Conservation (phyloP, 2,113 vertebrate genomes). For the Paraplagusia blochii region DNA sequence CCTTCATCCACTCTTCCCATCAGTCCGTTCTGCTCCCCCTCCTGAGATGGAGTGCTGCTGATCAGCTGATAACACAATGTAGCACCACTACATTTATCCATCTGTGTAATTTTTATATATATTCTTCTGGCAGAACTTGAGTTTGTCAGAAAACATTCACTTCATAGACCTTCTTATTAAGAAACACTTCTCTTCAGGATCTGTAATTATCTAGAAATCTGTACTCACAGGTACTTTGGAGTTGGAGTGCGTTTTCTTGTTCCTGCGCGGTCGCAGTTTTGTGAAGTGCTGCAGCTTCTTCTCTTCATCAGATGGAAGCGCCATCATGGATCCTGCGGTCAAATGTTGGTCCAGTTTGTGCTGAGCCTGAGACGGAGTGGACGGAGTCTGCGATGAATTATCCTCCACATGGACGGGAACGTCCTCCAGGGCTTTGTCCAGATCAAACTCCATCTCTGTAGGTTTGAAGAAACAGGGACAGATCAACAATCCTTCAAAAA, state of each 20-base stretch:
- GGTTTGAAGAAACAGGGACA: neutral
- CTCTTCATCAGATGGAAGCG: slow-evolving; percentile 91
- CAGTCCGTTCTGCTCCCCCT: slow-evolving; percentile 93
- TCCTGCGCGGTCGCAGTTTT: slow-evolving; percentile 89
- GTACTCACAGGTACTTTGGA: slow-evolving; percentile 88
- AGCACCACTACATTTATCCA: neutral
- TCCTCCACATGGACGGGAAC: slow-evolving; percentile 89
- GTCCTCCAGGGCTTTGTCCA: slow-evolving; percentile 93
- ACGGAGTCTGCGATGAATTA: slow-evolving; percentile 80
- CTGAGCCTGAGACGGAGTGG: slow-evolving; percentile 45
- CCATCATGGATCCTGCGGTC: slow-evolving; percentile 77
- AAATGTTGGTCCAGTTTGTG: slow-evolving; percentile 78
- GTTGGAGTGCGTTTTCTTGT: slow-evolving; percentile 88
- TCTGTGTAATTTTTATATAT: too few species aligned
- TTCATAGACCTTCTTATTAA: too few species aligned
- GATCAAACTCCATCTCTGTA: slow-evolving; percentile 97
- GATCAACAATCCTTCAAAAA: neutral
- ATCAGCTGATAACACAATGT: slow-evolving; percentile 72
- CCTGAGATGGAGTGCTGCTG: slow-evolving; percentile 75
- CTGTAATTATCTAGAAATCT: too few species aligned
- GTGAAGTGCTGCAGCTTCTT: slow-evolving; percentile 96
- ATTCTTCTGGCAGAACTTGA: too few species aligned
- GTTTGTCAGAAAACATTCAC: too few species aligned
- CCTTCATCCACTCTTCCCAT: slow-evolving; percentile 96
- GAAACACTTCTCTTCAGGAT: too few species aligned